Evolutionary conservation across 1,140 invertebrate species (phyloP).

Genomic region (Drosophila santomea): DNA sequence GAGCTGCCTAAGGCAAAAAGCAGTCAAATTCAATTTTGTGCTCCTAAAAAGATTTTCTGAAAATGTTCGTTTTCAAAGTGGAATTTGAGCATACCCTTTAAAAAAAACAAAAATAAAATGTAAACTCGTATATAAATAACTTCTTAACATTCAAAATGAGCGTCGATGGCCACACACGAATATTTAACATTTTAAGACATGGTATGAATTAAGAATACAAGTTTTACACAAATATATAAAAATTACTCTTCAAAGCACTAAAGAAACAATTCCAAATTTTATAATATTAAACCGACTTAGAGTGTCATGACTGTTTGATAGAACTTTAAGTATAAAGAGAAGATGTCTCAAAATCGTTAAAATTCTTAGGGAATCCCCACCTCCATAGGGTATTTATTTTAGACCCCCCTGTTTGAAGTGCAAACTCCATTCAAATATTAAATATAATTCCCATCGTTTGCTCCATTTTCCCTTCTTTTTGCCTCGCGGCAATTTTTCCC

Average conservation of each 20-base stretch:
- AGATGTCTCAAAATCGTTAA: neutral
- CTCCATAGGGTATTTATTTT: conserved; percentile 11
- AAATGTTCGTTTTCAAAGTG: too few species aligned
- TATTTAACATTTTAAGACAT: too few species aligned
- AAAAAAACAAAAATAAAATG: too few species aligned
- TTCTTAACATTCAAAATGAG: too few species aligned
- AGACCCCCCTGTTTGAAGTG: conserved; percentile 9
- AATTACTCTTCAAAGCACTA: too few species aligned
- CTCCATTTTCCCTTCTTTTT: neutral
- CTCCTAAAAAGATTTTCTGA: conserved; percentile 29
- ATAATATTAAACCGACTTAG: too few species aligned
- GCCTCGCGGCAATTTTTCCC: neutral
- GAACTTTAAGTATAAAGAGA: neutral
- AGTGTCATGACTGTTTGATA: too few species aligned
- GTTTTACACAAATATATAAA: too few species aligned
- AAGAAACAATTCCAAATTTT: too few species aligned
- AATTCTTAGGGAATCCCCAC: neutral
- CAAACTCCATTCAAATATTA: conserved; percentile 24
- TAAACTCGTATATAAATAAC: too few species aligned
- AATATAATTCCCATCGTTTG: conserved; percentile 43
- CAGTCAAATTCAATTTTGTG: conserved; percentile 64
- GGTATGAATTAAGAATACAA: too few species aligned
- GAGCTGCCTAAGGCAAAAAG: conserved; percentile 44
- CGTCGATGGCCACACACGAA: too few species aligned
- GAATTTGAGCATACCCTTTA: conserved; percentile 9